These are phyloP conservation scores for Hemiscyllium ocellatum DNA, from an alignment of 2,113 vertebrate genomes.

Conservation along the genomic window DNA sequence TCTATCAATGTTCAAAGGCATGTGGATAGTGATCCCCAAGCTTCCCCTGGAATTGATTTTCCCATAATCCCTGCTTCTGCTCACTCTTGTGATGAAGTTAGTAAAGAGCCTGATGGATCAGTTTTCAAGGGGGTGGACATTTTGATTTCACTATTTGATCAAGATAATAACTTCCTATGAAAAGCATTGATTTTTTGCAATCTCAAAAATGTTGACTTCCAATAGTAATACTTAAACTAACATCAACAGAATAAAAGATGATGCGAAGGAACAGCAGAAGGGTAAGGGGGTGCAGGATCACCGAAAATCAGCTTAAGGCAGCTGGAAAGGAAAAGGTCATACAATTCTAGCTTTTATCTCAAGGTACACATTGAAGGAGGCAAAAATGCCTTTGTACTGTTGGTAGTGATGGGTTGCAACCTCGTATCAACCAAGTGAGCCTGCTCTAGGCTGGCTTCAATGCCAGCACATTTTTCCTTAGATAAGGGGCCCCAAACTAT, in stretches of 20 bases:
- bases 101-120: neutral
- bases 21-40: neutral
- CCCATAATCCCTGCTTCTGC: neutral
- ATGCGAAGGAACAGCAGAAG: neutral
- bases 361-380: neutral
- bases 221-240: neutral
- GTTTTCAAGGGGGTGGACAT: neutral
- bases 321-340: neutral
- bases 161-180: neutral
- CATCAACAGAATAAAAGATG: neutral
- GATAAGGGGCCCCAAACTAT: too few species aligned
- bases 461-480: too few species aligned
- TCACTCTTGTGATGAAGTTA: neutral
- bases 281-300: neutral
- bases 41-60: neutral
- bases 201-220: neutral
- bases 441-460: too few species aligned
- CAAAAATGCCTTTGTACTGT: neutral
- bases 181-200: neutral
- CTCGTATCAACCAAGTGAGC: too few species aligned
- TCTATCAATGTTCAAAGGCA: neutral
- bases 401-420: too few species aligned
- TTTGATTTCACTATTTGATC: neutral
- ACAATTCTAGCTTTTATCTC: neutral
- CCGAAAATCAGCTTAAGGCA: neutral